These are phyloP conservation scores for Muscina levida DNA, from an alignment of 2,888 invertebrate genomes.

Conservation along the genomic window DNA sequence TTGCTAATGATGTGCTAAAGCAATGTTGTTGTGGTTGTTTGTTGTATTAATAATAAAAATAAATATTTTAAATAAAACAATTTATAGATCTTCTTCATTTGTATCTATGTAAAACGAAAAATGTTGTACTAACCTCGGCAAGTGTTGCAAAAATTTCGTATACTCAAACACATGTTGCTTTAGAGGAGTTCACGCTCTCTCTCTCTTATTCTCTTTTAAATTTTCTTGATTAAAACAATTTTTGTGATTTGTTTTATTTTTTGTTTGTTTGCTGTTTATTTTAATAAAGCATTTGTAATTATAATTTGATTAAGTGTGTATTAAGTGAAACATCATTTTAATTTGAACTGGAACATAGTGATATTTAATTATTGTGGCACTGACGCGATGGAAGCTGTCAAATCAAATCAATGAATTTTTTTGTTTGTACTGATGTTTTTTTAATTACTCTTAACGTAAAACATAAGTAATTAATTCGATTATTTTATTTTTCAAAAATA, in stretches of 20 bases:
- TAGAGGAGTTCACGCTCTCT: constrained; percentile 12
- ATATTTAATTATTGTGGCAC: no score
- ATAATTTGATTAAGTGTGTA: constrained; percentile 28
- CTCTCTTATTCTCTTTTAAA: constrained; percentile 28
- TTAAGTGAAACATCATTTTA: constrained; percentile 36
- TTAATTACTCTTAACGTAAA: no score
- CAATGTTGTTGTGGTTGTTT: constrained; percentile 9
- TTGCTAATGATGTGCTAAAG: background rate
- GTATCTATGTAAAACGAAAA: no score
- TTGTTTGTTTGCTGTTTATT: constrained; percentile 4
- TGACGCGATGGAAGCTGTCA: no score
- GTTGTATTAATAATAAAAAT: constrained; percentile 11
- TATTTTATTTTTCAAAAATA: no score
- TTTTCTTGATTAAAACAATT: constrained; percentile 24
- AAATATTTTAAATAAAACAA: constrained; percentile 12
- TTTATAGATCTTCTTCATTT: no score
- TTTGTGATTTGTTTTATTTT: no score
- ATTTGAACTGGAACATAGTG: no score
- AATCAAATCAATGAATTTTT: constrained; percentile 40
- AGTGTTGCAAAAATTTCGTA: constrained; percentile 75
- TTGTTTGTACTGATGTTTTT: no score
- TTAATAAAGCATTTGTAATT: constrained; percentile 31
- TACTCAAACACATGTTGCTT: constrained; percentile 74
- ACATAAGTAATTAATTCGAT: no score
- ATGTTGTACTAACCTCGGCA: constrained; percentile 74